A percentile compares a stretch with the other conserved stretches of the same genome.
These are phyloP conservation scores for Lypha dubia DNA, from an alignment of 2,888 invertebrate species.

Conservation along the genomic window DNA sequence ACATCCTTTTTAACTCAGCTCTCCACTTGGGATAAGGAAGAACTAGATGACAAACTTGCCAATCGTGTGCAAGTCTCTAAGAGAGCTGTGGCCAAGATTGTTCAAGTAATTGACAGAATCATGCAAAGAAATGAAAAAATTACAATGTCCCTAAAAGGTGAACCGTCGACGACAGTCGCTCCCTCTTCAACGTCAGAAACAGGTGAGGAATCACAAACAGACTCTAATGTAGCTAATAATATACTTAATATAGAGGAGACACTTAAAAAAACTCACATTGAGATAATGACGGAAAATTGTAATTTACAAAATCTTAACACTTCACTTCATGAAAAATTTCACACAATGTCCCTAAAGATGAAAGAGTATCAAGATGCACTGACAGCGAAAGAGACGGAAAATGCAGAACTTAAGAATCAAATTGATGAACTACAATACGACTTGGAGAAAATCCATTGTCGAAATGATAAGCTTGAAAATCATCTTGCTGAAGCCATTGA, in stretches of 20 bases:
- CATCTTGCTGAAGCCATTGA: conserved; percentile 96
- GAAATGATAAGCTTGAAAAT: conserved; percentile 96
- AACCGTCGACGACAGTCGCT: conserved; percentile 33
- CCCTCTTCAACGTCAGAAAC: conserved; percentile 54
- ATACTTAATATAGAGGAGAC: conserved; percentile 88
- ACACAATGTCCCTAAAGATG: conserved; percentile 94
- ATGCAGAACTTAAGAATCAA: conserved; percentile 97
- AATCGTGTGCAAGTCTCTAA: conserved; percentile 98
- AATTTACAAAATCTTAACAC: conserved; percentile 96
- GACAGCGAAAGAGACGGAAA: conserved; percentile 96
- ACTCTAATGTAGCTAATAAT: conserved; percentile 51
- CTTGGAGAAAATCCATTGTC: conserved; percentile 91
- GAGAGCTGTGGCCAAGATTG: conserved; percentile 97
- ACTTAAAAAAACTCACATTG: conserved; percentile 92
- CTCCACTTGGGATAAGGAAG: conserved; percentile 99
- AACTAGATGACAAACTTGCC: conserved; percentile 96
- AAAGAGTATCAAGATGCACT: conserved; percentile 90
- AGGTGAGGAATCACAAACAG: conserved; percentile 71
- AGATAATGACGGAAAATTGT: conserved; percentile 95
- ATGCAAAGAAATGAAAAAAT: conserved; percentile 98
- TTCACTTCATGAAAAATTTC: conserved; percentile 95
- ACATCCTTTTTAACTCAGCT: conserved; percentile 97
- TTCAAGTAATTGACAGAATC: conserved; percentile 97
- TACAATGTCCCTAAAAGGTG: conserved; percentile 92
- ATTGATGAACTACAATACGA: conserved; percentile 98